phyloP scores from a whole-genome alignment of 2,113 vertebrate genomes.

The Tinamus guttatus region DNA sequence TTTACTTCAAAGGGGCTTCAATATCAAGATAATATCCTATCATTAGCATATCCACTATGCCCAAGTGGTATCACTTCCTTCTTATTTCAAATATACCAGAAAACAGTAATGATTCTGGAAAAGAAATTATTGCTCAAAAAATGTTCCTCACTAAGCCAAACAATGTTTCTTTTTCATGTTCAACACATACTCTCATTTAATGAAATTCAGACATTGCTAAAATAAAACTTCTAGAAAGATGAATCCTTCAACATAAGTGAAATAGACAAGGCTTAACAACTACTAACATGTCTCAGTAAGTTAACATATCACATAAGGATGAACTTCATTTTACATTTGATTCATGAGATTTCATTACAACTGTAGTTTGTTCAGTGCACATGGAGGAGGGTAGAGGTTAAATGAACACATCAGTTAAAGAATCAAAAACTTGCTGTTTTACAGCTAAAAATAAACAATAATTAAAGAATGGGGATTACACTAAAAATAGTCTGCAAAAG shows the following conservation, averaged over 20 bases:
- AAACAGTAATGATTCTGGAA: background rate
- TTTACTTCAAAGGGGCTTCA: background rate
- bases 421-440: background rate
- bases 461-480: background rate
- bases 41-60: background rate
- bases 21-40: background rate
- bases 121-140: background rate
- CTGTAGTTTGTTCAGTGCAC: background rate
- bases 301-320: background rate
- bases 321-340: background rate
- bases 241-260: background rate
- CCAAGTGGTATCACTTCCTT: background rate
- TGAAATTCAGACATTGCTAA: background rate
- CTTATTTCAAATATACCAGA: background rate
- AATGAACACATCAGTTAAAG: background rate
- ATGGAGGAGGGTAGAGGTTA: background rate
- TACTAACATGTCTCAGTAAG: background rate
- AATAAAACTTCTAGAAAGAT: background rate
- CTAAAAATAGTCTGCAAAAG: background rate
- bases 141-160: background rate
- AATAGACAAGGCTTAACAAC: background rate
- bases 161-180: background rate
- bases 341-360: background rate
- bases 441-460: background rate
- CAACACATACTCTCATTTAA: background rate